A percentile compares a stretch with the other conserved stretches of the same genome.
Conservation (phyloP, 2,797 vertebrate genomes). For the Passerculus sandwichensis region DNA sequence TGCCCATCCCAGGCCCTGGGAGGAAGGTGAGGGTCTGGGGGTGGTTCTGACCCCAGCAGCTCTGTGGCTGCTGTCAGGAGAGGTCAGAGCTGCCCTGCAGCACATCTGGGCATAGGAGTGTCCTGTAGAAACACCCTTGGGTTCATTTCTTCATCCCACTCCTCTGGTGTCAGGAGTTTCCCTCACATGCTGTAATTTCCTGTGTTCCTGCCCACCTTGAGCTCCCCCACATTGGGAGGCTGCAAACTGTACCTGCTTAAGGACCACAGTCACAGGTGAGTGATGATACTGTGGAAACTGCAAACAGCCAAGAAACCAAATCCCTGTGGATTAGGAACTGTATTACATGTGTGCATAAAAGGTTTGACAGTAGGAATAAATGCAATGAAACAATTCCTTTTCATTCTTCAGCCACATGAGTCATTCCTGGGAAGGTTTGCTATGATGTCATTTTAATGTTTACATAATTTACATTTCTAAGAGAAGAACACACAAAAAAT, state of each 20-base stretch:
- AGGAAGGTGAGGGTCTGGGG: too few relatives aligned
- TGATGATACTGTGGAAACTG: background rate
- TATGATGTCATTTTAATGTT: background rate
- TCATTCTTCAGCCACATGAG: background rate
- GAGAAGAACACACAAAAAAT: background rate
- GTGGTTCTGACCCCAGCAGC: background rate
- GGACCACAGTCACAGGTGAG: background rate
- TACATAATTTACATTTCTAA: background rate
- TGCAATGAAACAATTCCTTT: background rate
- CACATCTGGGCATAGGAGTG: background rate
- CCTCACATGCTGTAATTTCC: rapidly evolving
- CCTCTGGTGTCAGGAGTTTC: background rate
- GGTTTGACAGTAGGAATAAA: background rate
- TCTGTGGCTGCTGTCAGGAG: background rate
- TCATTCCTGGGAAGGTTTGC: rapidly evolving
- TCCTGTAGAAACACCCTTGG: background rate
- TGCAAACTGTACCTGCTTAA: background rate
- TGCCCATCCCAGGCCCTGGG: rapidly evolving
- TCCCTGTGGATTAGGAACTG: background rate
- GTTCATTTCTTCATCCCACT: background rate
- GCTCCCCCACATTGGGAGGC: background rate
- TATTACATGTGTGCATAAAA: background rate
- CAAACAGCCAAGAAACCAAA: background rate
- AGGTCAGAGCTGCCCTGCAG: rapidly evolving
- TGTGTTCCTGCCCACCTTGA: background rate